Evolutionary conservation across 2,888 invertebrate genomes (phyloP).

Genomic region (Ophraella communa): DNA sequence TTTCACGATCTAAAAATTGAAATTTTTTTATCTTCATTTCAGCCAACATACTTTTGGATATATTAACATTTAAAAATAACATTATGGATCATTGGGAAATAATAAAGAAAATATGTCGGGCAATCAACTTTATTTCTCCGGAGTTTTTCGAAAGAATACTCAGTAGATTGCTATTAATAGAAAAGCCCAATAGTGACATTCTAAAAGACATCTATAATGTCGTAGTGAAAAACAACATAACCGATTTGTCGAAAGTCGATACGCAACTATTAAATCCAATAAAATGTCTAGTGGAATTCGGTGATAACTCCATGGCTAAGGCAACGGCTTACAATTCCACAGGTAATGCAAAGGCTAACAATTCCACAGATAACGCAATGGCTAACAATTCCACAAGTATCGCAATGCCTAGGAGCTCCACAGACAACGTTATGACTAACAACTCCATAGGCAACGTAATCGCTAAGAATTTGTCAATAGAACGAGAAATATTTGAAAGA

Average conservation of each 20-base stretch:
- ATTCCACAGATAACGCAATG: too few species aligned
- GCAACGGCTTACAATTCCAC: too few species aligned
- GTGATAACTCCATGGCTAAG: too few species aligned
- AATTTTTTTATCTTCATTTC: too few species aligned
- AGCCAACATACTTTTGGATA: conserved; percentile 33
- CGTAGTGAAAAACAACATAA: conserved; percentile 31
- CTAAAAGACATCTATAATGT: conserved; percentile 35
- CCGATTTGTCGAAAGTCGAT: conserved; percentile 22
- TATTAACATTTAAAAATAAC: conserved; percentile 21
- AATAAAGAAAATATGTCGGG: conserved; percentile 29
- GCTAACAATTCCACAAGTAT: too few species aligned
- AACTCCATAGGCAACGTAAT: too few species aligned
- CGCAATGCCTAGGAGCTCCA: too few species aligned
- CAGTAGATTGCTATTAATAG: conserved; percentile 14
- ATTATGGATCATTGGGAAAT: conserved; percentile 35
- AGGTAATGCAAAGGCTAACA: too few species aligned
- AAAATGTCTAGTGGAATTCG: conserved; percentile 21
- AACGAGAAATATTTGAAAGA: conserved; percentile 23
- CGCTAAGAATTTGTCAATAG: conserved; percentile 11
- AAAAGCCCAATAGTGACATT: conserved; percentile 23
- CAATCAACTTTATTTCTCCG: conserved; percentile 27
- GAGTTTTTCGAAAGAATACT: conserved; percentile 29
- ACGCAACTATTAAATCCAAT: conserved; percentile 12
- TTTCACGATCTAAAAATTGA: too few species aligned
- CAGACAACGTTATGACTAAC: too few species aligned